Conservation (phyloP, 2,888 invertebrate species). For the Malthinus flaveolus region DNA sequence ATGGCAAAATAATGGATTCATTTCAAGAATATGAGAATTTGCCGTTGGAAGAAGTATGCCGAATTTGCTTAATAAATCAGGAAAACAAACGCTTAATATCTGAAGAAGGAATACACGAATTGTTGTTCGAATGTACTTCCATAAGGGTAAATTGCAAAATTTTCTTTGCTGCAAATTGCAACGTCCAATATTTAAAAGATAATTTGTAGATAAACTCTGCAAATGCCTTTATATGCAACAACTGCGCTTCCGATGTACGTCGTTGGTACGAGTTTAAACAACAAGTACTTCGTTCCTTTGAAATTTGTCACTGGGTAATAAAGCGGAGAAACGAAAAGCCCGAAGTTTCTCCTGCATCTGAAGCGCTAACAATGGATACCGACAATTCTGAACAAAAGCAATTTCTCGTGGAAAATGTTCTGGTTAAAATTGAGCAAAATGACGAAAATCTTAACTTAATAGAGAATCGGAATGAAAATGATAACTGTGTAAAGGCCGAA, state of each 20-base stretch:
- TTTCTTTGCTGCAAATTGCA: background rate
- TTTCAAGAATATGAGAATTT: slow-evolving; percentile 5
- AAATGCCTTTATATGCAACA: slow-evolving; percentile 30
- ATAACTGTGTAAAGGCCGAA: background rate
- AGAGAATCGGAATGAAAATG: background rate
- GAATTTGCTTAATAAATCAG: slow-evolving; percentile 8
- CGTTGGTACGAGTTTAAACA: slow-evolving; percentile 36
- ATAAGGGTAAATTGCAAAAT: slow-evolving; percentile 26
- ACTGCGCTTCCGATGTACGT: slow-evolving; percentile 33
- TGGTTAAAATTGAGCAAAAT: slow-evolving; percentile 2
- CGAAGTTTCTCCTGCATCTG: slow-evolving; percentile 4
- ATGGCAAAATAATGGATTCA: no score
- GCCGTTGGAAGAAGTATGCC: slow-evolving; percentile 7
- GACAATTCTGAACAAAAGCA: background rate
- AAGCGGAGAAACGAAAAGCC: slow-evolving; percentile 4
- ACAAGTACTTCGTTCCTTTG: slow-evolving; percentile 31
- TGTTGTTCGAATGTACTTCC: slow-evolving; percentile 35
- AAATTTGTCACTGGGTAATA: slow-evolving; percentile 33
- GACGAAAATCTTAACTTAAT: background rate
- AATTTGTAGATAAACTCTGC: background rate
- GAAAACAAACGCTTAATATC: slow-evolving; percentile 24
- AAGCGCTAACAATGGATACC: background rate
- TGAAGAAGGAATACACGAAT: slow-evolving; percentile 33
- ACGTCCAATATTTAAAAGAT: background rate
- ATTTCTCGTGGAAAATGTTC: background rate